phyloP scores from a whole-genome alignment of 2,888 invertebrate species.

The Philereme vetulata region DNA sequence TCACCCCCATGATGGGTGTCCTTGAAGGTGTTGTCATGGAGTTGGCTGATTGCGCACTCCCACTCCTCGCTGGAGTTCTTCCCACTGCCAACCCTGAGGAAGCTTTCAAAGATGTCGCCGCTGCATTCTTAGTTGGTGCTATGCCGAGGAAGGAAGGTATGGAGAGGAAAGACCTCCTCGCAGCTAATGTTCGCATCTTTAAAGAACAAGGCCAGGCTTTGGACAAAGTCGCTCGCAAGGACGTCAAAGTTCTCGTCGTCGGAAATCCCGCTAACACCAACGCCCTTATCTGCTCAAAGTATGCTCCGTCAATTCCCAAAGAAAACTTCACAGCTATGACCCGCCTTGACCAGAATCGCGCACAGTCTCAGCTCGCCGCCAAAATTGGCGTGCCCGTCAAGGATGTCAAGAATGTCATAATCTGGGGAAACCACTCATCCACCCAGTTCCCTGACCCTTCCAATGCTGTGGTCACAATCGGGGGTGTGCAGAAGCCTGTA shows the following conservation, averaged over 20 bases:
- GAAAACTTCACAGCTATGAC: constrained; percentile 99
- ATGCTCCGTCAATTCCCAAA: constrained; percentile 97
- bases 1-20: constrained; percentile 97
- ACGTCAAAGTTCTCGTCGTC: constrained; percentile 97
- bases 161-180: constrained; percentile 98
- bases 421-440: constrained; percentile 99
- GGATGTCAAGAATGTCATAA: constrained; percentile 94
- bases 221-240: constrained; percentile 94
- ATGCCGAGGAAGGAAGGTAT: constrained; percentile 98
- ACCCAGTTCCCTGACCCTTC: constrained; percentile 98
- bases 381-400: constrained; percentile 87
- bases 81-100: constrained; percentile 94
- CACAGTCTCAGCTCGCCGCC: constrained; percentile 93
- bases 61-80: constrained; percentile 92
- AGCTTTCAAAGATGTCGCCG: constrained; percentile 98
- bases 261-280: constrained; percentile 99
- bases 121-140: constrained; percentile 98
- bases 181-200: constrained; percentile 99
- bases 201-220: constrained; percentile 98
- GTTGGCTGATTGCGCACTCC: constrained; percentile 96
- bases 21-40: constrained; percentile 99
- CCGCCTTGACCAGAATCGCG: constrained; percentile 98
- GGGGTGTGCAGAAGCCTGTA: constrained; percentile 84
- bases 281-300: constrained; percentile 96
- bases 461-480: constrained; percentile 86